These are phyloP conservation scores for Holcopasites calliopsidis DNA, from an alignment of 1,140 invertebrate species.

Conservation along the genomic window DNA sequence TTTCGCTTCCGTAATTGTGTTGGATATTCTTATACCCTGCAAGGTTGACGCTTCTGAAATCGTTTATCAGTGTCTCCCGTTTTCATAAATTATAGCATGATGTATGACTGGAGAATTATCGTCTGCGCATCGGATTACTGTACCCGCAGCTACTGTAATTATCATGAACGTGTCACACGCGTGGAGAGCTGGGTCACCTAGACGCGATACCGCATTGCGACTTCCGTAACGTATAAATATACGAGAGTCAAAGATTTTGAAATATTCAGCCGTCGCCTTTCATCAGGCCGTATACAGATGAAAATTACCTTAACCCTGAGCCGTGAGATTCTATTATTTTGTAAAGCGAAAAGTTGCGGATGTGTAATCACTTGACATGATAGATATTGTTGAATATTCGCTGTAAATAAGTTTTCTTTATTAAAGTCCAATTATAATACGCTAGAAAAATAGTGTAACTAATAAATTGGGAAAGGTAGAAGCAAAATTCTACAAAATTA, in stretches of 20 bases:
- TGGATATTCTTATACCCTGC: not conserved
- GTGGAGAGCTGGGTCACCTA: not conserved
- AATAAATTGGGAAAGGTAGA: no score
- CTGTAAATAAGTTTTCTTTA: not conserved
- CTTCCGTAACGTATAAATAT: not conserved
- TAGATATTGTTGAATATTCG: not conserved
- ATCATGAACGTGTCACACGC: conserved; percentile 1
- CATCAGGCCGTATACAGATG: no score
- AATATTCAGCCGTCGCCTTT: not conserved
- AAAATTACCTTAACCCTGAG: no score
- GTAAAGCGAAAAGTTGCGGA: no score
- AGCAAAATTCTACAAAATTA: no score
- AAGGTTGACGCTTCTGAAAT: not conserved
- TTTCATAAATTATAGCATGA: not conserved
- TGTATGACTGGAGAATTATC: conserved; percentile 1
- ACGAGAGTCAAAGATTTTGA: not conserved
- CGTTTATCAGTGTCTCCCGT: not conserved
- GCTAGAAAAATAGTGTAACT: no score
- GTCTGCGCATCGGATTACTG: not conserved
- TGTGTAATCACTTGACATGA: no score
- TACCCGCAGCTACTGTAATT: not conserved
- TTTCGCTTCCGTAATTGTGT: no score
- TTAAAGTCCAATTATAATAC: no score
- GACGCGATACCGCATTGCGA: not conserved
- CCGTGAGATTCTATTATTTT: no score